Base-by-base conservation (phyloP, 2,113 vertebrate species). In the Fregetta grallaria region DNA sequence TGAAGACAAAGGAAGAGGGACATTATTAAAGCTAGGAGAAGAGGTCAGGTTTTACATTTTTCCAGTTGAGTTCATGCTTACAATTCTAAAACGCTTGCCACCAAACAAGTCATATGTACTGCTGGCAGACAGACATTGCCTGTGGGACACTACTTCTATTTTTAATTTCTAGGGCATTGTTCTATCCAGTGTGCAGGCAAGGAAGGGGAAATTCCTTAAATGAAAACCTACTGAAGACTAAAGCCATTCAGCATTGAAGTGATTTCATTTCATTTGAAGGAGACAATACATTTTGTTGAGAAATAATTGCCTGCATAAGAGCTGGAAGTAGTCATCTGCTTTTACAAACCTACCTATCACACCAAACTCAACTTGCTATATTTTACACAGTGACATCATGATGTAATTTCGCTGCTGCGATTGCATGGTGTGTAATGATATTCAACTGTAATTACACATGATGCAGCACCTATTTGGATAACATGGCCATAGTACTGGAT, bases 141-240 rank as follows among this genome's bases (percentile, higher is more conserved):
- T 95, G 73, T 91, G 71, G 91, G 95, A 94, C 63, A 66, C 44
- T 62, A 90, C 18, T 95, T 95, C 95, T 96, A 96, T 97, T 97
- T 96, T 95, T 95, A 92, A 76, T 96, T 95, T 96, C 95, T 95
- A 95, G 95, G 77, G 53, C 87, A 91, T 79, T 92, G 89, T 68
- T 95, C 72, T 91, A 81, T 25, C 49, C 67, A 87, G 15, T 5
- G 40, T 34, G 22, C 58, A 91, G n/a, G 76, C 53, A 8, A 90
- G 45, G 55, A 67, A 10, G 15, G 25, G 71, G 87, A 86, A 89
- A 95, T 36, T 94, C 89, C 91, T 83, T 72, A 96, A 93, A 88
- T 40, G 30, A 95, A 95, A 86, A 17, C 42, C 38, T 76, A 66
- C 73, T 65, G 53, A 87, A 90, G 32, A 85, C 74, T 79, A 67